Conservation (phyloP, 2,113 vertebrate genomes). For the Piprites chloris region DNA sequence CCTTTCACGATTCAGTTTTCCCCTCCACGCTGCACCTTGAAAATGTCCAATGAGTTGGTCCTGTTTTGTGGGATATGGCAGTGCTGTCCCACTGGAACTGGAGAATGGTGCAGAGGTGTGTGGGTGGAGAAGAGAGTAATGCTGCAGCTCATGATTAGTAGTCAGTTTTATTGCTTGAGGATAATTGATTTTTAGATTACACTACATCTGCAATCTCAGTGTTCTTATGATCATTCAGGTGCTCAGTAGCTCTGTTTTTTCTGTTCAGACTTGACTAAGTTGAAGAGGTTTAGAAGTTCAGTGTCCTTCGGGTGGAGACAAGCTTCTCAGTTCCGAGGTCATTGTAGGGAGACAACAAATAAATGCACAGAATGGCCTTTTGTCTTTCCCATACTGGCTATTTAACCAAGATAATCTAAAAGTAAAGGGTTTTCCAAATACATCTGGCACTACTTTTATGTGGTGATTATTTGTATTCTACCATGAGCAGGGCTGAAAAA, state of each 20-base stretch:
- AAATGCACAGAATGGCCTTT: background rate
- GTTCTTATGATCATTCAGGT: background rate
- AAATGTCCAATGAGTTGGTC: background rate
- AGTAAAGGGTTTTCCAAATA: background rate
- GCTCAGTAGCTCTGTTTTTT: background rate
- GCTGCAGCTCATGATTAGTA: background rate
- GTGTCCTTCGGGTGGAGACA: background rate
- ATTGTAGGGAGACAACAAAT: background rate
- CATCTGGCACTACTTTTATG: background rate
- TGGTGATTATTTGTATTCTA: background rate
- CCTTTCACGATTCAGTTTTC: background rate
- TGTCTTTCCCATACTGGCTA: background rate
- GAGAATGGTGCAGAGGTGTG: background rate
- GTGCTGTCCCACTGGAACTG: rapidly evolving
- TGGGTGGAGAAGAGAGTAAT: background rate
- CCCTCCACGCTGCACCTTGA: background rate
- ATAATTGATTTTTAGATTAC: background rate
- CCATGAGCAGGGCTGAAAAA: background rate
- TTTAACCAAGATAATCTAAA: background rate
- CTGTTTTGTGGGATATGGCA: background rate
- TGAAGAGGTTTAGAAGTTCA: background rate
- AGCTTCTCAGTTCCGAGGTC: background rate
- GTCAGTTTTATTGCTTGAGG: background rate
- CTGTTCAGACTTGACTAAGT: background rate
- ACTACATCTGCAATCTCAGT: background rate